Percentiles rank a stretch among this genome's conserved stretches.
These are phyloP conservation scores for Pseudomyrmex gracilis DNA, from an alignment of 1,140 invertebrate genomes.

Conservation along the genomic window DNA sequence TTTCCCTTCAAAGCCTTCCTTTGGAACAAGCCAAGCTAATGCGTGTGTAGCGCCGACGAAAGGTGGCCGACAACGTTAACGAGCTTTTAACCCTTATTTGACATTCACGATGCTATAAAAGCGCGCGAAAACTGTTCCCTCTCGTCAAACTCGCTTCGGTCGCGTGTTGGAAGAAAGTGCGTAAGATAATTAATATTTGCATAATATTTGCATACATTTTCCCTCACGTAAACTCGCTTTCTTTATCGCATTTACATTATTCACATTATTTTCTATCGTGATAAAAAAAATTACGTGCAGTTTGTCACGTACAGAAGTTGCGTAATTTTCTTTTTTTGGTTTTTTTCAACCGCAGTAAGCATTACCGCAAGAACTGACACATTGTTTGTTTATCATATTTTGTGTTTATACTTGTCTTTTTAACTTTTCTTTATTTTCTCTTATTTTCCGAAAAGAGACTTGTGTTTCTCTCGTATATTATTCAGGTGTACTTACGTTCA, in stretches of 20 bases:
- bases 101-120: conserved; percentile 13
- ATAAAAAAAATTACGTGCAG: conserved; percentile 6
- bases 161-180: too few species aligned
- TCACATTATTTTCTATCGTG: background rate
- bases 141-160: background rate
- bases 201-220: conserved; percentile 5
- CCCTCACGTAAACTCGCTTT: background rate
- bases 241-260: background rate
- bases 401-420: background rate
- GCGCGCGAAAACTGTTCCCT: conserved; percentile 15
- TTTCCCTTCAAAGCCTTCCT: background rate
- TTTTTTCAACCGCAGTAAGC: background rate
- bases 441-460: background rate
- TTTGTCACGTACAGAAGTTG: too few species aligned
- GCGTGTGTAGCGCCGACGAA: background rate
- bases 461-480: background rate
- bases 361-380: background rate
- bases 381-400: background rate
- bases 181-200: conserved; percentile 23
- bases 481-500: background rate
- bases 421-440: background rate
- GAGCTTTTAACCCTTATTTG: conserved; percentile 27
- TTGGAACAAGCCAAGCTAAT: background rate
- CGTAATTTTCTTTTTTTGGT: background rate
- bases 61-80: conserved; percentile 27